Conservation (phyloP, 2,888 invertebrate species). For the Cryptocephalus primarius region DNA sequence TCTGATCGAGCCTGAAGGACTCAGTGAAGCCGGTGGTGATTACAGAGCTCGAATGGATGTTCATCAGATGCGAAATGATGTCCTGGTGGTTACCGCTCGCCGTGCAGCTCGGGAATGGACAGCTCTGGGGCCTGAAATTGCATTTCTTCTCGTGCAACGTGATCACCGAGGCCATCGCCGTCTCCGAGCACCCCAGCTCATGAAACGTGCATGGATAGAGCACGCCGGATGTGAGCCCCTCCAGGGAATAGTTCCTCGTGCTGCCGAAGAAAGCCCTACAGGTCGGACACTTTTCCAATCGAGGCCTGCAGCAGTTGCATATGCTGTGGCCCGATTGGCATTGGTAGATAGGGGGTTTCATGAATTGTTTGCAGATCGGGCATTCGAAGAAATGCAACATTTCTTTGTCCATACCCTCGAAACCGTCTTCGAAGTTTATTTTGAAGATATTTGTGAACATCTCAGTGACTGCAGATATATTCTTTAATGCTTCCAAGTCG, state of each 20-base stretch:
- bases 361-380: constrained; percentile 28
- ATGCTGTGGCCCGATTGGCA: constrained; percentile 30
- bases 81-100: constrained; percentile 17
- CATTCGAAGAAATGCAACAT: constrained; percentile 28
- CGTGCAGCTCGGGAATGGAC: constrained; percentile 21
- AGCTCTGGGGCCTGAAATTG: constrained; percentile 22
- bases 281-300: constrained; percentile 27
- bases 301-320: constrained; percentile 26
- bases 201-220: constrained; percentile 27
- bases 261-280: constrained; percentile 26
- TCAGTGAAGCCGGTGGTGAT: constrained; percentile 16
- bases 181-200: constrained; percentile 24
- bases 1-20: constrained; percentile 15
- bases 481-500: constrained; percentile 23
- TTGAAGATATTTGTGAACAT: constrained; percentile 19
- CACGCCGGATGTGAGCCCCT: constrained; percentile 24
- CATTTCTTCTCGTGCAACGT: constrained; percentile 23
- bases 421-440: constrained; percentile 14
- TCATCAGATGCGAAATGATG: constrained; percentile 15
- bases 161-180: constrained; percentile 17
- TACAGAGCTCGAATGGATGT: constrained; percentile 16
- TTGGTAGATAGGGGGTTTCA: constrained; percentile 31
- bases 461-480: constrained; percentile 19
- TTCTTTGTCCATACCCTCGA: constrained; percentile 21
- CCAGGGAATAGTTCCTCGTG: constrained; percentile 28